phyloP scores from a whole-genome alignment of 2,888 invertebrate genomes.

The Nysson spinosus region DNA sequence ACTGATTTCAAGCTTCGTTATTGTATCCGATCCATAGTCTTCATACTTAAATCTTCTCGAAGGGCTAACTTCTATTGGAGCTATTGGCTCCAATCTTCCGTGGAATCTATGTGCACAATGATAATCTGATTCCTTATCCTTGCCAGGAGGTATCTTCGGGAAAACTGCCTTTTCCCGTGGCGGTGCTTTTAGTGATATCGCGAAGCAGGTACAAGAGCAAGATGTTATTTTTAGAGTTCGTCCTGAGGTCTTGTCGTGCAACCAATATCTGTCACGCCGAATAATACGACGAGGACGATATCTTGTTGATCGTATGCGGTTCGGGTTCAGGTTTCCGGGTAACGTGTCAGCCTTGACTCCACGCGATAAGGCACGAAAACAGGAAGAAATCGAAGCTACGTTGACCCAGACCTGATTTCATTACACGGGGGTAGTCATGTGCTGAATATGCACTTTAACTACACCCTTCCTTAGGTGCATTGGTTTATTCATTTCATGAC shows the following conservation, averaged over 20 bases:
- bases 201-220: background rate
- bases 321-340: slow-evolving; percentile 45
- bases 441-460: background rate
- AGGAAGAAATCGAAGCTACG: slow-evolving; percentile 40
- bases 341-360: slow-evolving; percentile 46
- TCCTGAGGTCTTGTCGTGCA: background rate
- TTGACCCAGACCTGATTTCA: slow-evolving; percentile 47
- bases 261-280: slow-evolving; percentile 21
- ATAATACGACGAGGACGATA: slow-evolving; percentile 39
- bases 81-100: too few species aligned
- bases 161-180: too few species aligned
- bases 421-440: background rate
- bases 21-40: too few species aligned
- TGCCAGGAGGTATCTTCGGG: too few species aligned
- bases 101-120: too few species aligned
- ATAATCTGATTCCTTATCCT: too few species aligned
- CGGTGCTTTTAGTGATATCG: background rate
- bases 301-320: slow-evolving; percentile 38
- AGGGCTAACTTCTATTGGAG: too few species aligned
- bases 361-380: slow-evolving; percentile 45
- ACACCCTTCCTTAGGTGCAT: too few species aligned
- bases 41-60: too few species aligned
- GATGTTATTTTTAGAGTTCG: slow-evolving; percentile 10
- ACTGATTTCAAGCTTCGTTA: slow-evolving; percentile 64
- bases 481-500: too few species aligned